Evolutionary conservation across 2,888 invertebrate species (phyloP), one percentile per base, ranked within the genome.

Genomic region (Athalia circularis): DNA sequence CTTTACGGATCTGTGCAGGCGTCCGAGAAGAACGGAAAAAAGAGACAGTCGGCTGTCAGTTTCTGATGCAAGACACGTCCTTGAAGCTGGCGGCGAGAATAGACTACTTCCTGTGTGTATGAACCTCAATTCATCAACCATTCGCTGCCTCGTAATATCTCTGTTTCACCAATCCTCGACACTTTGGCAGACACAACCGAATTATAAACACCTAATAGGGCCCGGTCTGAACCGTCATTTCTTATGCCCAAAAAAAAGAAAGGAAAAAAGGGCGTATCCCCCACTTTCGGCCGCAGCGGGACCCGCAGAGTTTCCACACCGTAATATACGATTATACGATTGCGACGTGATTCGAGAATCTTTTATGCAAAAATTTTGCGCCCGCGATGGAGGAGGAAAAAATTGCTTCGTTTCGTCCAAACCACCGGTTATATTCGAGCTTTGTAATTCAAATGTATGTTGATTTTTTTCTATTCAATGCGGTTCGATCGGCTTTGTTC

Each of bases 1-100:
- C 29, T 29, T 29, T 29, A 29, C 0, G 29, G 29, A 29, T 72
- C 72, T 59, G 65, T n/a, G 11, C 57, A 13, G 52, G 4, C 13
- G 15, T n/a, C 43, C 11, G 0, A n/a, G 43, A 70, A 13, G 61
- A 77, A 67, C 47, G 52, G 67, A 59, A 67, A 64, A 67, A 65
- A 65, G 77, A 59, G 47, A 77, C 47, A 29, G 29, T 29, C 29
- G 29, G 29, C 2, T 29, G 29, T 29, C 29, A 29, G 57, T 45
- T 52, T 61, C 61, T 67, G 9, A 77, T 77, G 77, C 77, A 61
- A 68, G 68, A 67, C 77, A 77, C 77, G 77, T 77, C 77, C 77
- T 77, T 77, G 77, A 47, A 61, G 77, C 59, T 70, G 70, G 68
- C 68, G 77, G 61, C 68, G 29, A 61, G 77, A 77, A 77, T 62